Evolutionary conservation across 1,140 invertebrate genomes (phyloP).

Genomic region (Rhagoletis zephyria): DNA sequence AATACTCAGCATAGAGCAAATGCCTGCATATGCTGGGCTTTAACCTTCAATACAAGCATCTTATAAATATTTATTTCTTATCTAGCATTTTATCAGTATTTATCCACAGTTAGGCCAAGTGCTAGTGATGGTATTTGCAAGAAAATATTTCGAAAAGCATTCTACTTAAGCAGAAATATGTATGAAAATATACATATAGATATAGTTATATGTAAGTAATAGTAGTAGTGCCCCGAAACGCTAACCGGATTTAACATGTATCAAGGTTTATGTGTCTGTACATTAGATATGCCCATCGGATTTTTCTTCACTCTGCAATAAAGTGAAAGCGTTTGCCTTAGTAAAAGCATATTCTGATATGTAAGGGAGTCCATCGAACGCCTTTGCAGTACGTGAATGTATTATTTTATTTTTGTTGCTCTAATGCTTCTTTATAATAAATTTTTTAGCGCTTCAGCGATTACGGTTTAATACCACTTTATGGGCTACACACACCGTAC

Average conservation of each 20-base stretch:
- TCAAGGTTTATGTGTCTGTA: neutral
- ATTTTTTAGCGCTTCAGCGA: conserved; percentile 30
- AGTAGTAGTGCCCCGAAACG: too few relatives aligned
- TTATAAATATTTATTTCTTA: conserved; percentile 22
- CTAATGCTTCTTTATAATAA: neutral
- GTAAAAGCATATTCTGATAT: neutral
- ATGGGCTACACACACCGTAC: neutral
- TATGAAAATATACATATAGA: neutral
- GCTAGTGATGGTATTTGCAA: too few relatives aligned
- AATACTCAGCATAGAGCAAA: neutral
- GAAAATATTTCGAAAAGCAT: neutral
- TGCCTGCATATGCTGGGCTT: neutral
- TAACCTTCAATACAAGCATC: neutral
- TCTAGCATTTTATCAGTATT: conserved; percentile 9
- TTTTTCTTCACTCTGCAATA: neutral
- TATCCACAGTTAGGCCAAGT: neutral
- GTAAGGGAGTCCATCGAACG: neutral
- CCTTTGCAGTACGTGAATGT: neutral
- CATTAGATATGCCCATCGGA: neutral
- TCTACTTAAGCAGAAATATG: neutral
- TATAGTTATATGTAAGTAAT: too few relatives aligned
- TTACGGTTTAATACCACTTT: neutral
- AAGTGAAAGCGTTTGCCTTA: neutral
- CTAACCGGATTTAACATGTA: too few relatives aligned
- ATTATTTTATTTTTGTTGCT: neutral